Evolutionary conservation across 1,140 invertebrate species (phyloP).

Genomic region (Whitmania pigra): DNA sequence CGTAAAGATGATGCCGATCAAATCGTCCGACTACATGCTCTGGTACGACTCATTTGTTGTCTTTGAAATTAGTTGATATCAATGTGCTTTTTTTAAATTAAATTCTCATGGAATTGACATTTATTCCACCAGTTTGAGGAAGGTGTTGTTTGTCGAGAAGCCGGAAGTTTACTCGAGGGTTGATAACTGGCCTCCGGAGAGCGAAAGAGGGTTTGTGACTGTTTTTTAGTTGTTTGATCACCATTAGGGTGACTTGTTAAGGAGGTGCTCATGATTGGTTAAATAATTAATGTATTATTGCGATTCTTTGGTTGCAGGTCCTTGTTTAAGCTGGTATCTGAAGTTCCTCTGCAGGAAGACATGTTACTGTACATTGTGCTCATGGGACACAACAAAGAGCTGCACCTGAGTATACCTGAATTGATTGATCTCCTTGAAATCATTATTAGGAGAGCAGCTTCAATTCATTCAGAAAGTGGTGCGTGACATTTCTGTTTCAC

Average conservation of each 20-base stretch:
- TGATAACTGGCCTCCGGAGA: constrained; percentile 86
- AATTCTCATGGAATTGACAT: background rate
- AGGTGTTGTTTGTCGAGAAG: constrained; percentile 71
- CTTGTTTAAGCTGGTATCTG: constrained; percentile 66
- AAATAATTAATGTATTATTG: too few relatives aligned
- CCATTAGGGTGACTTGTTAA: too few relatives aligned
- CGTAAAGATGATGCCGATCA: constrained; percentile 58
- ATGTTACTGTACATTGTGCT: constrained; percentile 65
- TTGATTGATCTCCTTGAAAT: constrained; percentile 71
- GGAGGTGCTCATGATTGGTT: too few relatives aligned
- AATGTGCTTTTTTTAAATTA: background rate
- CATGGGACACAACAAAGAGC: constrained; percentile 71
- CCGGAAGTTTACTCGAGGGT: constrained; percentile 74
- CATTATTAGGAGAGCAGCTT: constrained; percentile 66
- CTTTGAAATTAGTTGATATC: background rate
- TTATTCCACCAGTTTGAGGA: constrained; percentile 51
- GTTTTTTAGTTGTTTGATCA: background rate
- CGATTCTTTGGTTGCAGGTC: too few relatives aligned
- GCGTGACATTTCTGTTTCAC: background rate
- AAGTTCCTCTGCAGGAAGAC: constrained; percentile 70
- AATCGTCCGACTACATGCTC: constrained; percentile 58
- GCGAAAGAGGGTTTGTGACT: constrained; percentile 50
- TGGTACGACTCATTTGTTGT: constrained; percentile 37
- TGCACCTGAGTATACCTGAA: constrained; percentile 63
- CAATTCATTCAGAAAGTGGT: constrained; percentile 51